Percentiles rank a stretch among this genome's conserved stretches.
Evolutionary conservation across 2,888 invertebrate genomes (phyloP).

Genomic region (Leucophora obtusa): DNA sequence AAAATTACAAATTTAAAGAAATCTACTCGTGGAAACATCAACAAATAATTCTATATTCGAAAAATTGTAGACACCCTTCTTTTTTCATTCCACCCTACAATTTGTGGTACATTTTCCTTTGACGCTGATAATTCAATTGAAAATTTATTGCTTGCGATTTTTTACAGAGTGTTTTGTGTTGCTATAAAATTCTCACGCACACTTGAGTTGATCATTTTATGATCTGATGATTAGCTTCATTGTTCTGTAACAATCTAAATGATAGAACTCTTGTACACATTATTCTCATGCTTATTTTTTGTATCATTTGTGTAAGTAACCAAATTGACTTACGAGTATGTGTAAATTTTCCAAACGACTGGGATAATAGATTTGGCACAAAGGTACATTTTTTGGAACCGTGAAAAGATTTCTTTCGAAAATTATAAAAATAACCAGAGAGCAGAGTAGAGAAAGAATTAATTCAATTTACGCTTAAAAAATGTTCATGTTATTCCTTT

Average conservation of each 20-base stretch:
- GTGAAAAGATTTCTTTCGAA: no score
- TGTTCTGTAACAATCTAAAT: conserved; percentile 68
- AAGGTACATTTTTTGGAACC: neutral
- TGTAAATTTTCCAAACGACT: neutral
- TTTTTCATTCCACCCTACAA: neutral
- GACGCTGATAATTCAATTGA: conserved; percentile 59
- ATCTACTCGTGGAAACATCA: neutral
- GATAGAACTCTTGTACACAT: neutral
- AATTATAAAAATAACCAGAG: no score
- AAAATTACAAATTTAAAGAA: neutral
- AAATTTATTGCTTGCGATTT: conserved; percentile 66
- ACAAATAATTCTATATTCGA: conserved; percentile 33
- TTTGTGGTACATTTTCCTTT: conserved; percentile 39
- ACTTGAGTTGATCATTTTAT: conserved; percentile 75
- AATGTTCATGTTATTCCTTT: no score
- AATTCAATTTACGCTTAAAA: no score
- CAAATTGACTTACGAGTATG: conserved; percentile 18
- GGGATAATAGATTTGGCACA: neutral
- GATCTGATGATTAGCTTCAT: conserved; percentile 78
- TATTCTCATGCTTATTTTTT: conserved; percentile 25
- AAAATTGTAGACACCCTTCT: conserved; percentile 46
- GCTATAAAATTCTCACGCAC: conserved; percentile 63
- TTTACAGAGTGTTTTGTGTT: conserved; percentile 48
- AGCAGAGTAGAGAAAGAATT: no score
- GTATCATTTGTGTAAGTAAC: conserved; percentile 15